phyloP scores from a whole-genome alignment of 2,888 invertebrate genomes.

The Prosopocoilus inquinatus region DNA sequence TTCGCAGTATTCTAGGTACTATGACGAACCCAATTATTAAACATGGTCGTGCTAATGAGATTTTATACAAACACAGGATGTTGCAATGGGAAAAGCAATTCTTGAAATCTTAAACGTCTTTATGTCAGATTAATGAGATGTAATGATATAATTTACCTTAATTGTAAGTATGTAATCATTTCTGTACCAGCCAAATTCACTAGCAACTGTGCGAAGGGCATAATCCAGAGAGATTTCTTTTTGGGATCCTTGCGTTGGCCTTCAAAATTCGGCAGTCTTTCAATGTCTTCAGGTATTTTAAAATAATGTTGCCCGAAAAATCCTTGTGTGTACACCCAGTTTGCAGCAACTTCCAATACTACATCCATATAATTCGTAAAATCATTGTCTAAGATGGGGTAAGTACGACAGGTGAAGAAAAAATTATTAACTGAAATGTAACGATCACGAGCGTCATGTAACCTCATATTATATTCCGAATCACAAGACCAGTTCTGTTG shows the following conservation, averaged over 20 bases:
- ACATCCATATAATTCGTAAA: neutral
- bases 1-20: too few species aligned
- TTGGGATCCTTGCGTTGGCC: neutral
- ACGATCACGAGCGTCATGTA: too few species aligned
- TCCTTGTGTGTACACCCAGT: neutral
- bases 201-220: constrained; percentile 5
- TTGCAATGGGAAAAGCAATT: too few species aligned
- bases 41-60: too few species aligned
- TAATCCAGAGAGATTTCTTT: neutral
- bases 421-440: too few species aligned
- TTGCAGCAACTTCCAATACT: neutral
- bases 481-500: too few species aligned
- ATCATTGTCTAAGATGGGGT: neutral
- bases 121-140: too few species aligned
- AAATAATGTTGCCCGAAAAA: neutral
- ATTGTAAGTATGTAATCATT: neutral
- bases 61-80: too few species aligned
- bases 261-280: too few species aligned
- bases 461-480: too few species aligned
- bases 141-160: neutral
- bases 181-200: neutral
- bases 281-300: neutral
- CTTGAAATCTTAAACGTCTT: too few species aligned
- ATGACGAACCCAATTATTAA: too few species aligned
- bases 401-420: neutral